Percentiles rank a stretch among this genome's conserved stretches.
Conservation (phyloP, 1,140 invertebrate genomes). For the Drosophila repletoides region DNA sequence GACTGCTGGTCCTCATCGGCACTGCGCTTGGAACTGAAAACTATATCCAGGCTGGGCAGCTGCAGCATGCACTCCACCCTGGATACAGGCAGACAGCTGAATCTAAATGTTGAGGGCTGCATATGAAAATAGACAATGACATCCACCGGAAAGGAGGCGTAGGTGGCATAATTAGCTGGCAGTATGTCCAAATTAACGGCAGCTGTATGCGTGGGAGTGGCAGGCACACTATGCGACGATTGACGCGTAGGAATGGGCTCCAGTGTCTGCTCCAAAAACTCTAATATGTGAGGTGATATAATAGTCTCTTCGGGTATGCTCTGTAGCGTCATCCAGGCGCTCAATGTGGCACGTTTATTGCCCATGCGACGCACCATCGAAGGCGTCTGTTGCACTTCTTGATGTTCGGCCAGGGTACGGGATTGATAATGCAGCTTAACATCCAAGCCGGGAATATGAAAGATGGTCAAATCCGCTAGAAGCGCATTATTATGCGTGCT, state of each 20-base stretch:
- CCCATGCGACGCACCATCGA: slow-evolving; percentile 83
- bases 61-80: slow-evolving; percentile 98
- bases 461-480: slow-evolving; percentile 93
- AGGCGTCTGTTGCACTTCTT: slow-evolving; percentile 44
- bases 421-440: slow-evolving; percentile 97
- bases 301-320: slow-evolving; percentile 98
- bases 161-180: slow-evolving; percentile 89
- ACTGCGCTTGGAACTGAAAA: slow-evolving; percentile 95
- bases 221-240: slow-evolving; percentile 59
- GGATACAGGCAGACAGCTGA: slow-evolving; percentile 97
- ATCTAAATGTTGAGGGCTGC: slow-evolving; percentile 97
- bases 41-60: slow-evolving; percentile 96
- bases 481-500: slow-evolving; percentile 82
- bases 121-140: slow-evolving; percentile 99
- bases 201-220: slow-evolving; percentile 63
- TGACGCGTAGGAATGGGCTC: slow-evolving; percentile 93
- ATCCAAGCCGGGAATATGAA: slow-evolving; percentile 96
- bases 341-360: slow-evolving; percentile 95
- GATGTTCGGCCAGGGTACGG: slow-evolving; percentile 87
- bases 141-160: slow-evolving; percentile 98
- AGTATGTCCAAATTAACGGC: slow-evolving; percentile 84
- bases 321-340: slow-evolving; percentile 97
- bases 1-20: slow-evolving; percentile 84
- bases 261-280: slow-evolving; percentile 96
- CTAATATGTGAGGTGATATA: slow-evolving; percentile 96